Percentiles rank a stretch among this genome's conserved stretches.
Evolutionary conservation across 2,113 vertebrate species (phyloP).

Genomic region (Parus major): DNA sequence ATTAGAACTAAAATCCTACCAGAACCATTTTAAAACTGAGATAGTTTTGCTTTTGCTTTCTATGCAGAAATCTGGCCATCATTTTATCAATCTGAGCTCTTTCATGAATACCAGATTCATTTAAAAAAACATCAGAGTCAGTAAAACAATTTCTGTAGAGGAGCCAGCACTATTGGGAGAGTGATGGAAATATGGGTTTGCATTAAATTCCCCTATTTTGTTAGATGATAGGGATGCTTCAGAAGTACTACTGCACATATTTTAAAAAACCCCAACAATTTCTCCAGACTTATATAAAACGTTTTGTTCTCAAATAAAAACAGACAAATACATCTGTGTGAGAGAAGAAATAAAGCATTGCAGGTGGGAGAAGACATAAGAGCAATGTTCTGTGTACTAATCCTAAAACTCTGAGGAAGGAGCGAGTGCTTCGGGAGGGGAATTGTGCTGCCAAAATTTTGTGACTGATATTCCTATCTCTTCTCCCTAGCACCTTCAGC

Average conservation of each 20-base stretch:
- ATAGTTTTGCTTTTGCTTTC: neutral
- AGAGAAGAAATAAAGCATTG: neutral
- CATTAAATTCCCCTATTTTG: conserved; percentile 37
- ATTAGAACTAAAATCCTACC: neutral
- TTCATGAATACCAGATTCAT: conserved; percentile 46
- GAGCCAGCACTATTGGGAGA: neutral
- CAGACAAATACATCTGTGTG: neutral
- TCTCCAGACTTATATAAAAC: neutral
- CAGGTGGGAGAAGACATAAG: neutral
- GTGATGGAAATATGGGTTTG: neutral
- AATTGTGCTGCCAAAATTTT: neutral
- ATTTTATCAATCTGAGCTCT: neutral
- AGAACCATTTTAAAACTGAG: neutral
- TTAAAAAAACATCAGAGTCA: neutral
- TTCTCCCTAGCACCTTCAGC: fast-evolving
- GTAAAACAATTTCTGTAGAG: conserved; percentile 44
- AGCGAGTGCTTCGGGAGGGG: neutral
- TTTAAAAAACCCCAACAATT: neutral
- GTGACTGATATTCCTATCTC: neutral
- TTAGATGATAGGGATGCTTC: conserved; percentile 21
- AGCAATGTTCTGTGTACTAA: neutral
- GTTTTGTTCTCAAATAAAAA: neutral
- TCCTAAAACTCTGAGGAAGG: neutral
- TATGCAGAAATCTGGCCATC: neutral
- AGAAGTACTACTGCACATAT: neutral